A percentile compares a stretch with the other conserved stretches of the same genome.
Conservation (phyloP, 2,888 invertebrate species). For the Orthosia cruda region DNA sequence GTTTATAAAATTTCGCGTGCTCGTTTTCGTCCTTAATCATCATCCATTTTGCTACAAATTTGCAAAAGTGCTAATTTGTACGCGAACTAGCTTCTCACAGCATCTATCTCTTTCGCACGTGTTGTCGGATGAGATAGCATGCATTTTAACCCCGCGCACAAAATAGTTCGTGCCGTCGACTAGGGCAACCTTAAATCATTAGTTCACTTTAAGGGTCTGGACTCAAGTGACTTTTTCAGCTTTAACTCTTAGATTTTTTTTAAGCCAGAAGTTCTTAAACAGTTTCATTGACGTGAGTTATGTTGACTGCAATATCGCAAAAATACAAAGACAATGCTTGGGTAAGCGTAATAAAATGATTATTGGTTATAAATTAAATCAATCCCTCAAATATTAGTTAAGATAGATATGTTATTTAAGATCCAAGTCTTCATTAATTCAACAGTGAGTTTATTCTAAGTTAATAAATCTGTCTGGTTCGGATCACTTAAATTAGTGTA, state of each 20-base stretch:
- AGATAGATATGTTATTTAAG: constrained; percentile 1
- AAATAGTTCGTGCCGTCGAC: too few relatives aligned
- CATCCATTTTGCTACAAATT: too few relatives aligned
- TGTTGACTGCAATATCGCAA: too few relatives aligned
- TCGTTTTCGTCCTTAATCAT: too few relatives aligned
- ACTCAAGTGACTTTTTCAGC: not conserved
- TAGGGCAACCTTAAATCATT: too few relatives aligned
- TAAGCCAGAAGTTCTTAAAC: not conserved
- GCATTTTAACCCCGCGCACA: too few relatives aligned
- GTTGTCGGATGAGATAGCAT: too few relatives aligned
- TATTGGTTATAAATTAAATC: not conserved
- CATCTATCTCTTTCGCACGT: too few relatives aligned
- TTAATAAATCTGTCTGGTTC: constrained; percentile 45
- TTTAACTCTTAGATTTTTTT: not conserved
- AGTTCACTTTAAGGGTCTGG: not conserved
- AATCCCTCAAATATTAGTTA: not conserved
- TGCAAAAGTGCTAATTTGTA: too few relatives aligned
- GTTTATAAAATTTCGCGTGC: too few relatives aligned
- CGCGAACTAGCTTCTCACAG: too few relatives aligned
- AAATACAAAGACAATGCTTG: not conserved
- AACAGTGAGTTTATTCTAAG: constrained; percentile 28
- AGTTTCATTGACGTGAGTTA: not conserved
- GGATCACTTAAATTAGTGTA: constrained; percentile 41
- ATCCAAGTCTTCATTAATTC: constrained; percentile 31
- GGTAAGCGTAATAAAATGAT: not conserved